Percentiles rank a stretch among this genome's conserved stretches.
Conservation (phyloP, 2,113 vertebrate species). For the Ploceus nigricollis region DNA sequence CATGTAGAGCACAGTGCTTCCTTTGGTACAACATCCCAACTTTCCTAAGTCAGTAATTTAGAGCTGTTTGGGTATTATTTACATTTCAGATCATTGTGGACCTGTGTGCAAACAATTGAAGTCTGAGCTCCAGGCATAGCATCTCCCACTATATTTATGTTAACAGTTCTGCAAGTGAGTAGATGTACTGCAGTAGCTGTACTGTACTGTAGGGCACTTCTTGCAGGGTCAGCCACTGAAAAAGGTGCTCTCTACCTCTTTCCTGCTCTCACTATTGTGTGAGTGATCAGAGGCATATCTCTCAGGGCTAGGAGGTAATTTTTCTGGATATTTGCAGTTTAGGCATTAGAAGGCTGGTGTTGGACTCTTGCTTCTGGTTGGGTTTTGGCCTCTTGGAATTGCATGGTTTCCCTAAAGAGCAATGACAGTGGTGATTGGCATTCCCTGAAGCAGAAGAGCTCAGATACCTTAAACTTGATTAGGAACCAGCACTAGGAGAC, state of each 20-base stretch:
- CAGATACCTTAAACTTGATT: not conserved
- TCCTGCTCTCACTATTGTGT: accelerated
- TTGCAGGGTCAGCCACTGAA: not conserved
- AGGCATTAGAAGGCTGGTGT: not conserved
- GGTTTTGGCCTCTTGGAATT: not conserved
- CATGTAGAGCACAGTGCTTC: not conserved
- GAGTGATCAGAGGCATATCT: not conserved
- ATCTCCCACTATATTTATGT: not conserved
- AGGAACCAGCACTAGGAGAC: not conserved
- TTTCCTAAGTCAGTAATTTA: not conserved
- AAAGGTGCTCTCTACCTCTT: not conserved
- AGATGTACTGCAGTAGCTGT: not conserved
- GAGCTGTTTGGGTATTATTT: not conserved
- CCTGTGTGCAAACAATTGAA: not conserved
- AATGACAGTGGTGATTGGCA: not conserved
- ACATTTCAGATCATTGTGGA: not conserved
- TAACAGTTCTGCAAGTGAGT: not conserved
- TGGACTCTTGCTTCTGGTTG: not conserved
- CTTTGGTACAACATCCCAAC: not conserved
- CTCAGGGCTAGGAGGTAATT: not conserved
- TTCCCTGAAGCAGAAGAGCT: not conserved
- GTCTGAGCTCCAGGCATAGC: not conserved
- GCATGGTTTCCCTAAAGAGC: not conserved
- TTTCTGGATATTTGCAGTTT: not conserved
- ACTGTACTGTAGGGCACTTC: not conserved